phyloP scores from a whole-genome alignment of 2,797 vertebrate genomes.

The Macrochelys suwanniensis region DNA sequence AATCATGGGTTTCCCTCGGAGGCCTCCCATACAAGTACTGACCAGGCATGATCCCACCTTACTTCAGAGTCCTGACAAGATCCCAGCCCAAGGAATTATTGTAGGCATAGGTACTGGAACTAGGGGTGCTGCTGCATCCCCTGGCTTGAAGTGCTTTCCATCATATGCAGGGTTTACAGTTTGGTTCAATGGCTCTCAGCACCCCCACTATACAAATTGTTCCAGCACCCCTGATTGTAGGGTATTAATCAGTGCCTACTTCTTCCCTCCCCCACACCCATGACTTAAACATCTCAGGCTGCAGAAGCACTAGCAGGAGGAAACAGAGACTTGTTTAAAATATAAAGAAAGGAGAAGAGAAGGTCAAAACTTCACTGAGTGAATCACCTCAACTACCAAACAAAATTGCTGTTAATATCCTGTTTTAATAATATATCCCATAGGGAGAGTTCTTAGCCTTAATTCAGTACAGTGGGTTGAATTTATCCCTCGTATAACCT shows the following conservation, averaged over 20 bases:
- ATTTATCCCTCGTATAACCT: neutral
- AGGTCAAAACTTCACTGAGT: neutral
- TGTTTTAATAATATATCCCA: neutral
- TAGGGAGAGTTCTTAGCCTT: neutral
- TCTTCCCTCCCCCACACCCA: neutral
- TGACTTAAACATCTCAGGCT: neutral
- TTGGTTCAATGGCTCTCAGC: no score
- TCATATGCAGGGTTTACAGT: no score
- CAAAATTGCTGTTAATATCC: neutral
- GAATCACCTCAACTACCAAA: neutral
- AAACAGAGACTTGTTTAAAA: neutral
- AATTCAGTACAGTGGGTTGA: neutral
- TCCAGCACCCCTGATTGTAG: no score
- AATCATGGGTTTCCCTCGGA: neutral
- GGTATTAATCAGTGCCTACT: neutral
- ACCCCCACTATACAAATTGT: no score
- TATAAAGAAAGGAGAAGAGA: neutral
- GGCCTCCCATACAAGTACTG: neutral
- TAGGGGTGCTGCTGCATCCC: no score
- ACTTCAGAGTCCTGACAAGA: neutral
- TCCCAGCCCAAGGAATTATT: constrained; percentile 18
- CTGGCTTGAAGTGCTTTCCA: no score
- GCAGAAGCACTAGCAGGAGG: neutral
- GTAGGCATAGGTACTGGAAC: no score
- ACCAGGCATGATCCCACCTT: neutral